Evolutionary conservation across 2,888 invertebrate genomes (phyloP), one percentile per base, ranked within the genome.

Genomic region (Dolichomitus sp.): DNA sequence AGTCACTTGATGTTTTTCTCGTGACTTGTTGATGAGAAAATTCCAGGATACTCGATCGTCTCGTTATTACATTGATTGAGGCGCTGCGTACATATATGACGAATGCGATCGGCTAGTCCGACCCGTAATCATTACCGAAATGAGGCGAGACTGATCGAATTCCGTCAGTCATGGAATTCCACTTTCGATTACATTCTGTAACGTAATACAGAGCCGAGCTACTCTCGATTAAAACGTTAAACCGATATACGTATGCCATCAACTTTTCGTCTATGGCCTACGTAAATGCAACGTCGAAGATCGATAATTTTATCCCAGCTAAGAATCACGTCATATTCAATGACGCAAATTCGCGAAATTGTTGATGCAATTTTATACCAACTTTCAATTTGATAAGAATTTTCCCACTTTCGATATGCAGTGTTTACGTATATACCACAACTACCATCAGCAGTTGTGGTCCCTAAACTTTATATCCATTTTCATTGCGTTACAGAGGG

Each of bases 61-160:
- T 48, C 68, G 68, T 40, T 14, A 17, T 37, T 52, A 52, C 14
- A 37, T 23, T 19, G 52, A 69, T 69, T 52, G 33, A 33, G 23
- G 52, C 52, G 14, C 69, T 19, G 6, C 7, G n/a, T 48, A 30
- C 30, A 52, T n/a, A 37, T 59, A 33, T 7, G 27, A 68, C 27
- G 37, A 14, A 40, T 12, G 17, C 50, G 4, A 72, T n/a, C 37
- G 42, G 42, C 59, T 30, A 30, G 42, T 81, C 65, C 4, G 50
- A 61, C 69, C 59, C 40, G 57, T 59, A 23, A 33, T 52, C 52
- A 69, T 78, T 61, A 69, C n/a, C 17, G 40, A 11, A 69, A 42
- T 19, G 23, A 48, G 50, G 50, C 27, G 23, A 30, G 48, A 72
- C 11, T 33, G 48, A 81, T 81, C 23, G 66, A 66, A 68, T 73